These are phyloP conservation scores for Philhelius pedissequus DNA, from an alignment of 2,888 invertebrate species.

Conservation along the genomic window DNA sequence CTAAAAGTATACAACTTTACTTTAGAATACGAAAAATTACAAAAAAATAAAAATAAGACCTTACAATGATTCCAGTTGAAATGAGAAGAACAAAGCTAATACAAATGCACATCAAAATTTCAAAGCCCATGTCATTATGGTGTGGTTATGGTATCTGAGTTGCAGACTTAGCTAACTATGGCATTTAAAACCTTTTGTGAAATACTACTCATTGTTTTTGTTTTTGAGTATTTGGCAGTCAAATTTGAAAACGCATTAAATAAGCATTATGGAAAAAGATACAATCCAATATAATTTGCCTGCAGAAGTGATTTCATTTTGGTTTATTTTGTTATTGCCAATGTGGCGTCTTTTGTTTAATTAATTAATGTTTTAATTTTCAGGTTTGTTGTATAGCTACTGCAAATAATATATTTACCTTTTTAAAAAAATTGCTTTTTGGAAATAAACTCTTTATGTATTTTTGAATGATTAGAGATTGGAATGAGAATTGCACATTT, in stretches of 20 bases:
- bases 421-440: too few species aligned
- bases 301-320: neutral
- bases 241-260: neutral
- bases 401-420: too few species aligned
- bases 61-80: conserved; percentile 16
- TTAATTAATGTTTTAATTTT: neutral
- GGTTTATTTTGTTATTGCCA: neutral
- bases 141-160: neutral
- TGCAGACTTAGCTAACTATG: neutral
- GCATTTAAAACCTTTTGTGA: neutral
- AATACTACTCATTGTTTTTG: neutral
- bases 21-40: neutral
- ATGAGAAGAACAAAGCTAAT: neutral
- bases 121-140: neutral
- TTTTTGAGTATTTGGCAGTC: neutral
- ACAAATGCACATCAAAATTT: neutral
- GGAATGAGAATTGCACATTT: too few species aligned
- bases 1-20: neutral
- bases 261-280: neutral
- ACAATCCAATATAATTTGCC: neutral
- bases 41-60: neutral
- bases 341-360: neutral
- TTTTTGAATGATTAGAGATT: too few species aligned
- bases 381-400: too few species aligned
- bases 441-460: too few species aligned